phyloP scores from a whole-genome alignment of 2,113 vertebrate genomes.

The Pluvialis apricaria region DNA sequence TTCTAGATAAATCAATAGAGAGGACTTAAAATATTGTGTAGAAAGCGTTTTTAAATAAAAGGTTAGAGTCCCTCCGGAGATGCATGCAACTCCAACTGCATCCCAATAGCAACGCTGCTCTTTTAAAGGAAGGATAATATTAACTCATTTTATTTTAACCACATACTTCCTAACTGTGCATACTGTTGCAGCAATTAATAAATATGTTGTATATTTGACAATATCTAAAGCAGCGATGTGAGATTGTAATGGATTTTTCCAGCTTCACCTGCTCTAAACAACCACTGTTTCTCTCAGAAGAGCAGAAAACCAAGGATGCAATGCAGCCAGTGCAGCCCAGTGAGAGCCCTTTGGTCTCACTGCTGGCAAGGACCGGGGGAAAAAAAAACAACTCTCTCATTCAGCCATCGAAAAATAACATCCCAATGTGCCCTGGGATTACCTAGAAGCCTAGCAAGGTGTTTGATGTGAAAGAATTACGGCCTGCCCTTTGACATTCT shows the following conservation, averaged over 20 bases:
- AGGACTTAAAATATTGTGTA: not conserved
- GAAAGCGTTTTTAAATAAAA: not conserved
- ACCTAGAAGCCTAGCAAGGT: not conserved
- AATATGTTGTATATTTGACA: not conserved
- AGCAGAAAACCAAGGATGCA: not conserved
- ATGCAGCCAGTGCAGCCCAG: not conserved
- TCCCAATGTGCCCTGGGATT: not conserved
- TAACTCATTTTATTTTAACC: not conserved
- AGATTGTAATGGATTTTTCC: not conserved
- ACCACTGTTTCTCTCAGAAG: not conserved
- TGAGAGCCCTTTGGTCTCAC: not conserved
- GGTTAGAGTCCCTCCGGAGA: not conserved
- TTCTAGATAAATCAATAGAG: not conserved
- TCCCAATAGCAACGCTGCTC: not conserved
- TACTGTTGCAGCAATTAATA: not conserved
- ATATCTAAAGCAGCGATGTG: rapidly evolving
- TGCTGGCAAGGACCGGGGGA: not conserved
- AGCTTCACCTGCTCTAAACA: not conserved
- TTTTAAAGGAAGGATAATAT: slow-evolving; percentile 2
- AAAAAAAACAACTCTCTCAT: not conserved
- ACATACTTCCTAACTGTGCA: not conserved
- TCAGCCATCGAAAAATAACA: not conserved
- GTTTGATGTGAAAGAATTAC: not conserved
- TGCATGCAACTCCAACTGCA: not conserved
- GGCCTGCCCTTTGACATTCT: not conserved